Conservation (phyloP, 1,140 invertebrate species). For the Bombus confusus region DNA sequence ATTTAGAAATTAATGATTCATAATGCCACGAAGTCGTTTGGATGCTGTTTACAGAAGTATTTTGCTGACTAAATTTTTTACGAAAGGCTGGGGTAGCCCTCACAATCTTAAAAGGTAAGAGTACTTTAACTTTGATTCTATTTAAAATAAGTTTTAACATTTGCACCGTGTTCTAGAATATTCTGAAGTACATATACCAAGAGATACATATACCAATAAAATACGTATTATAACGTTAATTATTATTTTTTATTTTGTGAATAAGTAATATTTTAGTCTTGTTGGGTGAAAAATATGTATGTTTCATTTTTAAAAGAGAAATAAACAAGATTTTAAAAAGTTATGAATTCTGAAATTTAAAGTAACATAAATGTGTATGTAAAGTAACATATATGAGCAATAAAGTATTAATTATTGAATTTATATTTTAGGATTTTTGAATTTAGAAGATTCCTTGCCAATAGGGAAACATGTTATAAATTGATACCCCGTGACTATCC, state of each 20-base stretch:
- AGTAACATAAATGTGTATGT: background rate
- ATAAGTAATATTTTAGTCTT: background rate
- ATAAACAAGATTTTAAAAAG: background rate
- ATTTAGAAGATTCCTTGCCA: conserved; percentile 93
- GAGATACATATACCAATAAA: background rate
- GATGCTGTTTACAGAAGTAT: conserved; percentile 95
- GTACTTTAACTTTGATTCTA: background rate
- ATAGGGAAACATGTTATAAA: conserved; percentile 91
- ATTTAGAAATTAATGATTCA: background rate
- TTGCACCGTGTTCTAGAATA: background rate
- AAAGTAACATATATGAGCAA: background rate
- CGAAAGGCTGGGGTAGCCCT: conserved; percentile 97
- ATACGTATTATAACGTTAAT: background rate
- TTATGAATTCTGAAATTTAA: background rate
- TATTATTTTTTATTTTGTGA: background rate
- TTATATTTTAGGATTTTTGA: conserved; percentile 89
- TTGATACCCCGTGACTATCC: conserved; percentile 92
- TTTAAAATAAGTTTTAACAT: background rate
- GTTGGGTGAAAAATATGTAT: background rate
- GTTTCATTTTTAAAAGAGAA: background rate
- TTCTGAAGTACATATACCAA: background rate
- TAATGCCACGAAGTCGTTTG: conserved; percentile 89
- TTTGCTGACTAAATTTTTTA: conserved; percentile 96
- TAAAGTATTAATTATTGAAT: background rate
- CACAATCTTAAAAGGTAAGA: conserved; percentile 94